Base-by-base conservation (phyloP, 1,140 invertebrate species). In the Cyrtorhinus lividipennis region DNA sequence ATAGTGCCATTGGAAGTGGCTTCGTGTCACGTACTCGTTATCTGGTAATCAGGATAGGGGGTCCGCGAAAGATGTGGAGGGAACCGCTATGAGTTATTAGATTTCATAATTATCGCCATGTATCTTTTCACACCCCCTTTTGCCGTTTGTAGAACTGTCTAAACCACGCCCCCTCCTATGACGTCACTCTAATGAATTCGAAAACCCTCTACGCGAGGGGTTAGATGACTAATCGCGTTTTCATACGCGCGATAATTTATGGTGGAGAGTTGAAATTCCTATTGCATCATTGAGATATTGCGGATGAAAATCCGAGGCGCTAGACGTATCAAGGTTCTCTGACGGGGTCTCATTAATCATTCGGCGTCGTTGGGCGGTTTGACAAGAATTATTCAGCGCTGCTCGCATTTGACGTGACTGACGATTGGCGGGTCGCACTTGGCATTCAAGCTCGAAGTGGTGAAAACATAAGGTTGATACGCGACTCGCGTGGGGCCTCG, bases 81-180 rank as follows among this genome's bases (percentile, higher is more conserved):
- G 26, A 26, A 26, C 25, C n/a, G 2, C 56, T 8, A 18, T 59
- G 58, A 59, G 8, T 59, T 59, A 59, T 59, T 59, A 30, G 24
- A 59, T 59, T 59, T 59, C 38, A 59, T 59, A 59, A 59, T 59
- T 59, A 59, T 59, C 58, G 23, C 27, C 58, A 59, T 59, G 58
- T 59, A 59, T 59, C 58, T 59, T 57, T 27, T 26, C 22, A 58
- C 58, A 2, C 58, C 58, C 58, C 58, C 18, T 59, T 59, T 18
- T 24, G 18, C 20, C 24, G 20, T 57, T 15, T 57, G 24, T 15
- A 53, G 5, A 8, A 10, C 38, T 20, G 10, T 10, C 20, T 53
- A 5, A 20, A 20, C 8, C 48, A 53, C 48, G 48, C 48, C 48
- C 8, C n/a, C 20, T 53, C 20, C 5, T 5, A 22, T 53, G 48